Base-by-base conservation (phyloP, 2,888 invertebrate species). In the Drosophila niveifrons region DNA sequence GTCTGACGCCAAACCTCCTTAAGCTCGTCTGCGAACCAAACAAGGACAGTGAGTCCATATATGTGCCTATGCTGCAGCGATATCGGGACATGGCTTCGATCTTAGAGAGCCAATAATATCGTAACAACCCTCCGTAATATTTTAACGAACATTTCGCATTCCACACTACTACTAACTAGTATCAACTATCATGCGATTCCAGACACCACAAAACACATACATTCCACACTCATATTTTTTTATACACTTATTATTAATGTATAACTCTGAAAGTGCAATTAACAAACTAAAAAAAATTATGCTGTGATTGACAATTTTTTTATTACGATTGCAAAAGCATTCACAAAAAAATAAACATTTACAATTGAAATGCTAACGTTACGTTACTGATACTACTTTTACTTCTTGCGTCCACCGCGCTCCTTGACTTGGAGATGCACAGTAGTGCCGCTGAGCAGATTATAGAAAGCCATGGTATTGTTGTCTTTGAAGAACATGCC, bases 401-500 rank as follows among this genome's bases (percentile, higher is more conserved):
- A 99, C 92, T 99, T 99, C 93, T 99, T 99, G 64, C 99, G 94
- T 15, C 99, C 99, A 91, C 99, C 99, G 93, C 99, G 95, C 93
- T 99, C 99, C 93, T 99, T 99, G 59, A 99, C 95, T 91, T 98
- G 97, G 71, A 99, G 94, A 80, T 97, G 96, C 41, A 99, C 94
- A 9, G 96, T 93, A 0, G 96, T 96, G 57, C 97, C 97, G 34
- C 96, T 96, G 9, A 95, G 94, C 72, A 99, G 95, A 93, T 99
- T 99, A 93, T 99, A 99, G 93, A 96, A 99, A 0, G 98, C 99
- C 92, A 99, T 93, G 0, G 96, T 95, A 91, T 98, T 98, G 56
- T 96, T 97, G 93, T 99, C 99, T 92, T 99, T 99, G 94, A 99
- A 97, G 94, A 99, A 99, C 93, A 99, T 95, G 36, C 99, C 98